Base-by-base conservation (phyloP, 2,888 invertebrate species). In the Diarsia rubi region DNA sequence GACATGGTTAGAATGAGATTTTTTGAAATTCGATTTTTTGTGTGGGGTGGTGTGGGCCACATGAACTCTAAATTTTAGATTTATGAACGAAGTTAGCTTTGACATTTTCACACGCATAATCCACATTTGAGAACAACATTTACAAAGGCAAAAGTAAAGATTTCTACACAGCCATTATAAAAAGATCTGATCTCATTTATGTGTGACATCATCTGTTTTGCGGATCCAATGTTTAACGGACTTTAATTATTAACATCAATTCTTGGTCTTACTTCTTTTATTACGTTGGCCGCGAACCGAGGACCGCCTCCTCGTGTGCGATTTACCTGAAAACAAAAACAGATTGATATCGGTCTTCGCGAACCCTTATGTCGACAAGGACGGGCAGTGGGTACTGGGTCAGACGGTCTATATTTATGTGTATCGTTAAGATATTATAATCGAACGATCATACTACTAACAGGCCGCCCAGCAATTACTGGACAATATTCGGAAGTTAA, bases 251-350 rank as follows among this genome's bases (percentile, higher is more conserved):
- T 62, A 77, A 73, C 47, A 74, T 78, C 47, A 62, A 74, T 80
- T 91, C 27, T 81, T 49, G 44, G 37, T 21, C 95, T 94, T 91
- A 96, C 96, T 95, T 94, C 94, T 95, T 92, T 96, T 96, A 91
- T 96, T 97, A 74, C 96, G 93, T 90, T 96, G 95, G 76, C 96
- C 97, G 81, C 97, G 97, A 49, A 96, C 96, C 19, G 97, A 96
- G 11, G 98, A 97, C 69, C 98, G 97, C 54, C 98, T 97, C 75
- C 97, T 95, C 42, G 97, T 97, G 88, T 97, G 97, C 70, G 97
- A 97, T 94, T 97, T 97, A 86, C 96, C 97, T 95, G 95, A 76
- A 91, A 93, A 86, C 71, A 91, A 88, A 76, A 84, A 78, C 49
- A 75, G 83, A 73, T 82, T 83, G 60, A 71, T 82, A 80, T 69